Conservation (phyloP, 30 jellyfish, hydroid and myxozoan species). For the Nemopilema nomurai region DNA sequence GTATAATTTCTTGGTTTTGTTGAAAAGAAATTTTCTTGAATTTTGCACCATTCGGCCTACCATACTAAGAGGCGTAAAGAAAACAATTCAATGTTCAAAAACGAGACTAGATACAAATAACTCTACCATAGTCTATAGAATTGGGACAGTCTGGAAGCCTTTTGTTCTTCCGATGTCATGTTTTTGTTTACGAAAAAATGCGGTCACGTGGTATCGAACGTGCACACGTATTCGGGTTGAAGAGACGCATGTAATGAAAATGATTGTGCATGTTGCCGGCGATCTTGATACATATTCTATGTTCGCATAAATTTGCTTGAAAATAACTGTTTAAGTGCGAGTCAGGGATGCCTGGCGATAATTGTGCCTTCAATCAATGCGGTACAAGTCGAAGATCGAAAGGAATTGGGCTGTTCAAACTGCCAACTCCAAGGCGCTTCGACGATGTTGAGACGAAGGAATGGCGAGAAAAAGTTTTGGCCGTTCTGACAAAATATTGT, state of each 20-base stretch:
- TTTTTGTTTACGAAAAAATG: background rate
- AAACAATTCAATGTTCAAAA: too few relatives aligned
- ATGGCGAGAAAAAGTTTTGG: slow-evolving; percentile 60
- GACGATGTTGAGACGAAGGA: slow-evolving; percentile 45
- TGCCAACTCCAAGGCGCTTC: slow-evolving; percentile 53
- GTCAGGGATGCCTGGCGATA: slow-evolving; percentile 74
- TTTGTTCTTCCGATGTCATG: background rate
- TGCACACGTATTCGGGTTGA: background rate
- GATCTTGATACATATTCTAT: background rate
- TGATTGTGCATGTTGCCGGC: background rate
- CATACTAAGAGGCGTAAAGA: background rate
- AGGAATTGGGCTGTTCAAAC: slow-evolving; percentile 47
- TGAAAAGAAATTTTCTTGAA: background rate
- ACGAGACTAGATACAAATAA: too few relatives aligned
- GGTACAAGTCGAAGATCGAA: slow-evolving; percentile 56
- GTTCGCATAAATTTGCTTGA: background rate
- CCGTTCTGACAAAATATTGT: slow-evolving; percentile 55
- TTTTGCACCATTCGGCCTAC: background rate
- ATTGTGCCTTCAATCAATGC: slow-evolving; percentile 71
- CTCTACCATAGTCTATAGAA: background rate
- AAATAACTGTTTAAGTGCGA: background rate
- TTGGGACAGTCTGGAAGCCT: background rate
- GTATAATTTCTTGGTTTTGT: background rate
- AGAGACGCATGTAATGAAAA: background rate
- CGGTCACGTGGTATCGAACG: background rate